Base-by-base conservation (phyloP, 1,140 invertebrate genomes). In the Scaptomyza montana region DNA sequence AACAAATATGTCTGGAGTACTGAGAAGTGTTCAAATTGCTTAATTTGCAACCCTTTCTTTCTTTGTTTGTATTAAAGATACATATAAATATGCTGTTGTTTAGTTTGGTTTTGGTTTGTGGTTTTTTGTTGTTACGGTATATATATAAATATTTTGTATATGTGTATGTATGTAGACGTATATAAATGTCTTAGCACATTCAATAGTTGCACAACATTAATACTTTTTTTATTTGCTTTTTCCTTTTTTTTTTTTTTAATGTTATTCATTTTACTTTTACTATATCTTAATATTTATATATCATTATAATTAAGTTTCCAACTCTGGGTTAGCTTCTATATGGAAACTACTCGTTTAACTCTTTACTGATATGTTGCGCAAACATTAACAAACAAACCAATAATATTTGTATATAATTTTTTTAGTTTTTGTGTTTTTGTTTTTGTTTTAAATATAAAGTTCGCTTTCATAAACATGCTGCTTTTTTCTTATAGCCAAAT, bases 361-460 rank as follows among this genome's bases (percentile, higher is more conserved):
- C 85, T 85, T 90, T 85, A 81, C 86, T 91, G 90, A 91, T 91
- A 91, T 91, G 90, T 91, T 90, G 90, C 86, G 90, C 90, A 91
- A 91, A 91, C 90, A 90, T 91, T 89, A 91, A 91, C 90, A 91
- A 91, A 91, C 90, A 91, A 91, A 90, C 89, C 89, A 84, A 90
- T 89, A 89, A 82, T 89, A 76, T 89, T 77, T 78, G 82, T 80
- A 57, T 72, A 77, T 65, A 65, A 64, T 66, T 65, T 51, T 56
- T 77, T 50, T 49, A 41, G 50, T 39, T 64, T 64, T 25, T 57
- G n/a, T 65, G 53, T 62, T 33, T 49, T 51, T 55, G 68, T 67
- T 61, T 36, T 68, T 50, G 30, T 53, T 62, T 69, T 75, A 74
- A 70, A 74, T 71, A 77, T 74, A 70, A 67, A 80, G 46, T 72